Evolutionary conservation across 1,140 invertebrate species (phyloP), one percentile per base, ranked within the genome.

Genomic region (Pinna nobilis): DNA sequence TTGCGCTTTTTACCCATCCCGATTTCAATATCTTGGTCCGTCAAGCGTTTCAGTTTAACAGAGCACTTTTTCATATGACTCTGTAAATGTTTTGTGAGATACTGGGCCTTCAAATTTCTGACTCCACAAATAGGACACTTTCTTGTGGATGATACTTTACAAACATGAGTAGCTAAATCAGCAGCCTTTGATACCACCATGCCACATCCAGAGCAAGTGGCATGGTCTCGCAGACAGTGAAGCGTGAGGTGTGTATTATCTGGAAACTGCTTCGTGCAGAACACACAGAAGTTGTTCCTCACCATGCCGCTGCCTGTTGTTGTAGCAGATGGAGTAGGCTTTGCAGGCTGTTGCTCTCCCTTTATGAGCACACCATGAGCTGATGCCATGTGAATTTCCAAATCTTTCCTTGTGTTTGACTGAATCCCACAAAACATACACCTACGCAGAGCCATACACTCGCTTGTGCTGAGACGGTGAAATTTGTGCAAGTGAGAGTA

Each of bases 201-300:
- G 18, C 85, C 85, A 77, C 85, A 86, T 41, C 80, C 82, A 59
- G 75, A 82, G 39, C 85, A 86, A 15, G 85, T 85, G 9, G 84
- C 80, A 73, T 86, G 85, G 30, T 80, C 78, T 30, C 79, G 63
- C 51, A 86, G 78, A 71, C 85, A 86, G 60, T 86, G 85, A 9
- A 83, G 69, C n/a, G 85, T 86, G 20, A 86, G 66, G 44, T 85
- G 82, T 25, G 84, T 84, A 67, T 86, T 86, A 64, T 84, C 81
- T 9, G 69, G 60, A 71, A 86, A 86, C 35, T 82, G 83, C 23
- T 82, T 72, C 49, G 83, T 79, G 69, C 85, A 86, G 68, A 86
- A 78, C 6, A 86, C 85, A 78, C 85, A 86, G 28, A 80, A 81
- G 59, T 84, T 85, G 51, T 82, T 82, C 32, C 79, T 79, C 4